Evolutionary conservation across 2,797 vertebrate genomes (phyloP), one percentile per base, ranked within the genome.

Genomic region (Decapterus maruadsi): DNA sequence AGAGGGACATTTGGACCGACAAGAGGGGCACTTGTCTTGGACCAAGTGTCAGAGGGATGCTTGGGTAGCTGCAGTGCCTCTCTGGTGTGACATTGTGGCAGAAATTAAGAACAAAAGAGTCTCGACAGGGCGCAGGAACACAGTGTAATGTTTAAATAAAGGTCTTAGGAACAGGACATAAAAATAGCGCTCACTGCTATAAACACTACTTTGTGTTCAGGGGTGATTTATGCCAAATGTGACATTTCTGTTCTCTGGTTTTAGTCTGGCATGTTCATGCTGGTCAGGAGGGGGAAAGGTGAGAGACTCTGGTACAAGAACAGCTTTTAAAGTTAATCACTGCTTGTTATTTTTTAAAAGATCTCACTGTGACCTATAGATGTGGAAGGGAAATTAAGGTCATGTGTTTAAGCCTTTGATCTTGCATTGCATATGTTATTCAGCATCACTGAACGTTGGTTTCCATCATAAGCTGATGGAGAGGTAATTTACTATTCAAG

Each of bases 401-500:
- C 34, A 34, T 61, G 46, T 55, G 62, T 79, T 64, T 59, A 55
- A 80, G 81, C 58, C 6, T 84, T 75, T 81, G 56, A 84, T 83
- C 75, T 83, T 87, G 66, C 56, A 38, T 34, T 55, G 43, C 59
- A 46, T 38, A n/a, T 75, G 48, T 53, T 75, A 74, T 78, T 79
- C 55, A 72, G 50, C 34, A 53, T 70, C 43, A 56, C 54, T 70
- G 67, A 75, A 78, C 74, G 45, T 72, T 13, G 58, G 71, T 48
- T 70, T 75, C 45, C 48, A 76, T 75, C 63, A 58, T 17, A 36
- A 61, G 40, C 68, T 60, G 71, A 87, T 84, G 55, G 61, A 83
- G 3, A 14, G 38, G 38, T 78, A 62, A 76, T 85, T 90, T 75
- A 71, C 65, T 71, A 74, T 86, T 88, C 84, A 89, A 85, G 77